A percentile compares a stretch with the other conserved stretches of the same genome.
phyloP scores from a whole-genome alignment of 1,140 invertebrate species.

The Apis florea region DNA sequence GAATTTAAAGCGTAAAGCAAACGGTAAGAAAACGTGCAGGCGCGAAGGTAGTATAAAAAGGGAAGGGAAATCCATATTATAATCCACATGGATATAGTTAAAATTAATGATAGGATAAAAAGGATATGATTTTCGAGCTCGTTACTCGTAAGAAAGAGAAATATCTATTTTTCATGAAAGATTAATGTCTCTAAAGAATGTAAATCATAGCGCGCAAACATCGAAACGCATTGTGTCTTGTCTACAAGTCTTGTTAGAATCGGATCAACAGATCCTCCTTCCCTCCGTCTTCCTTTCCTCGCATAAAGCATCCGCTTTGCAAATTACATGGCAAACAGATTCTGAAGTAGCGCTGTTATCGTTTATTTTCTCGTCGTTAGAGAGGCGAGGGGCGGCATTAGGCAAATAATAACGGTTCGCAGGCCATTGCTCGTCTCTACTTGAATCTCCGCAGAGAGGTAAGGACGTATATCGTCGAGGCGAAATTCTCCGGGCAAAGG shows the following conservation, averaged over 20 bases:
- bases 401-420: slow-evolving; percentile 53
- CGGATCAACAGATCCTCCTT: neutral
- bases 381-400: slow-evolving; percentile 2
- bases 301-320: neutral
- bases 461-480: slow-evolving; percentile 34
- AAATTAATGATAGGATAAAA: too few relatives aligned
- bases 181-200: neutral
- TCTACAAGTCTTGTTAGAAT: neutral
- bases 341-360: neutral
- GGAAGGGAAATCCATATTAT: neutral
- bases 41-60: neutral
- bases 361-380: slow-evolving; percentile 24
- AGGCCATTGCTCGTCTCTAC: slow-evolving; percentile 37
- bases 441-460: slow-evolving; percentile 41
- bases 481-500: slow-evolving; percentile 14
- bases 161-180: neutral
- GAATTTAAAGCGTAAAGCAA: neutral
- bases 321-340: slow-evolving; percentile 13
- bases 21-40: neutral
- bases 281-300: neutral
- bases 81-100: too few relatives aligned
- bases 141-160: too few relatives aligned
- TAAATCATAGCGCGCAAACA: too few relatives aligned
- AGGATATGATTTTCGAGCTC: too few relatives aligned
- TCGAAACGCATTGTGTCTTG: neutral